Conservation (phyloP, 2,888 invertebrate genomes). For the Schizaphis graminum region DNA sequence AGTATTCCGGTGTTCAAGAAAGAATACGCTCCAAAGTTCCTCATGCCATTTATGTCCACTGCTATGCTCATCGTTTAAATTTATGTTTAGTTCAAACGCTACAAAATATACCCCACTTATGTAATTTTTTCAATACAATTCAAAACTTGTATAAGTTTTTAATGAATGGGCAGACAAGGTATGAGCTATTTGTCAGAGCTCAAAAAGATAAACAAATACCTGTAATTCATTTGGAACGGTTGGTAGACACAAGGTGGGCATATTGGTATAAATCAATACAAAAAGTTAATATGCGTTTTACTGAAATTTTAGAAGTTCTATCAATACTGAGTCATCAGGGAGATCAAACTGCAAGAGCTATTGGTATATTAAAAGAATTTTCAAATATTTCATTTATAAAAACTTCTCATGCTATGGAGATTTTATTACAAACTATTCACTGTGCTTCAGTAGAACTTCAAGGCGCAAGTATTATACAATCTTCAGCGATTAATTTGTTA, state of each 20-base stretch:
- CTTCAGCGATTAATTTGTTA: neutral
- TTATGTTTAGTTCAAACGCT: neutral
- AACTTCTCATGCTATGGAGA: neutral
- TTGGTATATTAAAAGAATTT: neutral
- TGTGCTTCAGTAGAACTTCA: slow-evolving; percentile 20
- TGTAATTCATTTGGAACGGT: neutral
- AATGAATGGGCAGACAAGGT: neutral
- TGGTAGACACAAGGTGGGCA: neutral
- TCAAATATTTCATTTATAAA: neutral
- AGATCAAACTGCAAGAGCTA: slow-evolving; percentile 12
- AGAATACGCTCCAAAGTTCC: neutral
- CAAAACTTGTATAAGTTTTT: neutral
- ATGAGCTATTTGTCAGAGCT: neutral
- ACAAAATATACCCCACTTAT: neutral
- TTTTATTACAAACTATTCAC: neutral
- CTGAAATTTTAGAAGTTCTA: slow-evolving; percentile 6
- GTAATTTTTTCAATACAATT: neutral
- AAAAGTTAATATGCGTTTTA: neutral
- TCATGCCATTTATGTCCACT: neutral
- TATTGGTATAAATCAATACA: neutral
- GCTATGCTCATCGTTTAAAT: too few species aligned
- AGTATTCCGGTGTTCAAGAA: neutral
- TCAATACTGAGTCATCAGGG: neutral
- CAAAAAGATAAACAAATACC: neutral
- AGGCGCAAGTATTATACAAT: neutral